These are phyloP conservation scores for Alethe castanea DNA, from an alignment of 2,113 vertebrate species.

Conservation along the genomic window DNA sequence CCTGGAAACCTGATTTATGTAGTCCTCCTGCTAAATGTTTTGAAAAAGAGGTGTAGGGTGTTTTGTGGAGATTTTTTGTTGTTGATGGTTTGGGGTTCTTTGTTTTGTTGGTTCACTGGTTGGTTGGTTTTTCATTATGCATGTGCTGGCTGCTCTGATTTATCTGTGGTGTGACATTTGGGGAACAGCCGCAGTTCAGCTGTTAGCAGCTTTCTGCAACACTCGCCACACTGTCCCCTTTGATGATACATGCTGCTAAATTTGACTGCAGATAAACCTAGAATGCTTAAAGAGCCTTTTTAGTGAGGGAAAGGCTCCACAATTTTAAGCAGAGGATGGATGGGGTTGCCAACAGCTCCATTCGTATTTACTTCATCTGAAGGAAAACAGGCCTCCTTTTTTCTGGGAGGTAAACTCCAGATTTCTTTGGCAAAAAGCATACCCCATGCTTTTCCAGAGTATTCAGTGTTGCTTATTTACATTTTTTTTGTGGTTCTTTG, in stretches of 20 bases:
- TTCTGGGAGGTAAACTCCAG: background rate
- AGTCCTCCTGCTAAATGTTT: background rate
- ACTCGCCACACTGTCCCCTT: background rate
- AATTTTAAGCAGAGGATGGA: background rate
- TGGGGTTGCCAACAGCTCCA: background rate
- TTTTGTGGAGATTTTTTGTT: background rate
- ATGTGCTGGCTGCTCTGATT: background rate
- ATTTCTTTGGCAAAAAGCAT: background rate
- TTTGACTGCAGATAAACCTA: background rate
- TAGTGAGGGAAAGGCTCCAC: background rate
- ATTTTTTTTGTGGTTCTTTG: background rate
- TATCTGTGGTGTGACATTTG: background rate
- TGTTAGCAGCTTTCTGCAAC: background rate
- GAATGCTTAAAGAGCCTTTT: background rate
- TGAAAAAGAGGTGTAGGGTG: background rate
- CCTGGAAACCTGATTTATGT: background rate
- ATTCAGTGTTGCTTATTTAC: background rate
- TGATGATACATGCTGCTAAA: slow-evolving; percentile 2
- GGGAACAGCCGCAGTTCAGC: background rate
- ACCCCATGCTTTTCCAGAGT: background rate
- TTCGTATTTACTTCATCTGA: background rate
- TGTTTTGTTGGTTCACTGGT: background rate
- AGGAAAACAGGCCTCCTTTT: background rate
- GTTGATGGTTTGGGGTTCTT: background rate
- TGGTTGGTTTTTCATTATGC: background rate